A percentile compares a stretch with the other conserved stretches of the same genome.
These are phyloP conservation scores for Onthophagus sagittarius DNA, from an alignment of 2,888 invertebrate species.

Conservation along the genomic window DNA sequence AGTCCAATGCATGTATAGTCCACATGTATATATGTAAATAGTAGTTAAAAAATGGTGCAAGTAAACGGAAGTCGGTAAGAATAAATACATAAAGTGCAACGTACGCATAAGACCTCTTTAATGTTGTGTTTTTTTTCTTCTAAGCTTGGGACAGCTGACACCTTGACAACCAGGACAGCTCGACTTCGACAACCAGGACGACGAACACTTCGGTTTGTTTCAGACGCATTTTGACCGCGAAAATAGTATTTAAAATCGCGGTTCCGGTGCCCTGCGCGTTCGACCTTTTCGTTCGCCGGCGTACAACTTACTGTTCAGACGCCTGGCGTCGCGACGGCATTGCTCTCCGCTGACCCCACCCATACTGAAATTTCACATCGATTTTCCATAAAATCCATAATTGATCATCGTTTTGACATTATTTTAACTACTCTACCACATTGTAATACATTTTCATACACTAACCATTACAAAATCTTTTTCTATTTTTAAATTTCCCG, in stretches of 20 bases:
- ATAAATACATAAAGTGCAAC: neutral
- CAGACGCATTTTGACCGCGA: neutral
- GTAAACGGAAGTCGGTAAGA: neutral
- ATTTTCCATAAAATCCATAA: conserved; percentile 21
- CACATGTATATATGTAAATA: neutral
- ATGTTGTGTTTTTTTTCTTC: conserved; percentile 12
- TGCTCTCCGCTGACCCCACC: conserved; percentile 21
- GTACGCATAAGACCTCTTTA: conserved; percentile 1
- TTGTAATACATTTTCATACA: neutral
- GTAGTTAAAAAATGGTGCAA: neutral
- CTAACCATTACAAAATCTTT: neutral
- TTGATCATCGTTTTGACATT: conserved; percentile 15
- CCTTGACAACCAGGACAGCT: neutral
- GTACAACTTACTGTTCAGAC: conserved; percentile 21
- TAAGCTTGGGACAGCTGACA: neutral
- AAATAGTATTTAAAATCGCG: neutral
- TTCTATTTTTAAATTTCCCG: neutral
- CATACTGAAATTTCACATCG: conserved; percentile 20
- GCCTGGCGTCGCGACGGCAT: conserved; percentile 16
- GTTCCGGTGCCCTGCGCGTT: conserved; percentile 11
- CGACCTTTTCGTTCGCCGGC: conserved; percentile 17
- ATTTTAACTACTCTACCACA: neutral
- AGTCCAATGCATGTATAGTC: neutral
- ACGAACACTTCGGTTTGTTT: conserved; percentile 14
- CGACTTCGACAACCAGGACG: neutral